These are phyloP conservation scores for Oryzias sinensis DNA, from an alignment of 2,797 vertebrate genomes.

Conservation along the genomic window DNA sequence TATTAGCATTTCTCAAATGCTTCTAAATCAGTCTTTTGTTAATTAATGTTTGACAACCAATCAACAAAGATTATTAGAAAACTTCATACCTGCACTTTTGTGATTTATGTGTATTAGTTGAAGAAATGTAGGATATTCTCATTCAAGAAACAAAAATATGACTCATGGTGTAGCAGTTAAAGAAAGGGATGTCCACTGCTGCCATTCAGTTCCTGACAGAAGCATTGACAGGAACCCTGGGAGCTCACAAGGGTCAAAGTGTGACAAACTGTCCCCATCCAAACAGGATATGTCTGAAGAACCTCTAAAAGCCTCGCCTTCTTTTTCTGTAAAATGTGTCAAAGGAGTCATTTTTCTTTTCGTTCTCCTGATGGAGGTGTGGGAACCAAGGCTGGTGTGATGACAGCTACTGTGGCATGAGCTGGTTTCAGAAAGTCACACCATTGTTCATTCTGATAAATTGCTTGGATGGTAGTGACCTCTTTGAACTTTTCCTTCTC, in stretches of 20 bases:
- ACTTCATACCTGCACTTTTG: background rate
- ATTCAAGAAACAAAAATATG: conserved; percentile 20
- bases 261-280: conserved; percentile 40
- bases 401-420: conserved; percentile 59
- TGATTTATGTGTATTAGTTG: conserved; percentile 7
- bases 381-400: conserved; percentile 74
- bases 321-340: conserved; percentile 63
- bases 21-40: conserved; percentile 14
- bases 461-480: conserved; percentile 58
- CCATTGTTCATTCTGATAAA: conserved; percentile 76
- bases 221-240: conserved; percentile 69
- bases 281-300: conserved; percentile 75
- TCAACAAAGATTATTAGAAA: conserved; percentile 16
- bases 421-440: conserved; percentile 59
- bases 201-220: conserved; percentile 52
- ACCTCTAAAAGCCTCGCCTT: conserved; percentile 52
- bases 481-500: conserved; percentile 52
- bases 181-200: conserved; percentile 35
- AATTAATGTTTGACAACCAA: conserved; percentile 5
- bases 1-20: conserved; percentile 3
- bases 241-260: conserved; percentile 65
- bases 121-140: conserved; percentile 1
- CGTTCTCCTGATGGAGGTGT: conserved; percentile 55
- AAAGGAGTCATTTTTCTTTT: conserved; percentile 65
- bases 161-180: conserved; percentile 13